These are phyloP conservation scores for Flexamia atlantica DNA, from an alignment of 2,888 invertebrate species.

Conservation along the genomic window DNA sequence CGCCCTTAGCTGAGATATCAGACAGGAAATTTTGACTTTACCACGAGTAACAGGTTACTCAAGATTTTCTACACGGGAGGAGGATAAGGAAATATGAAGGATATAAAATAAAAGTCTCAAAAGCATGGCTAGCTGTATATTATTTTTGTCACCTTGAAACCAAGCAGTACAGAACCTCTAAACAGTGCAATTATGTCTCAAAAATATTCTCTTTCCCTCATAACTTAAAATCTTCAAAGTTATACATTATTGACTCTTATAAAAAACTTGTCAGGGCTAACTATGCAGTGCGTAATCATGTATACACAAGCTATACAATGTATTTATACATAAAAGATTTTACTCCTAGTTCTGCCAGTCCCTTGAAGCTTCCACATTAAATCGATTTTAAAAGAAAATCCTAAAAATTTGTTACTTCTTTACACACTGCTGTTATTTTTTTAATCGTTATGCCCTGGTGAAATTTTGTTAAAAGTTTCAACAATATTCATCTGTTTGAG, in stretches of 20 bases:
- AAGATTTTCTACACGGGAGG: no score
- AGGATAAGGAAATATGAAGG: neutral
- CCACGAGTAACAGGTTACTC: no score
- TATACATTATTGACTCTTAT: constrained; percentile 42
- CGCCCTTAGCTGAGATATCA: no score
- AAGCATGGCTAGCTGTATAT: constrained; percentile 57
- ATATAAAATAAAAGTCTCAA: constrained; percentile 24
- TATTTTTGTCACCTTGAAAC: constrained; percentile 58
- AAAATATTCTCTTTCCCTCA: constrained; percentile 59
- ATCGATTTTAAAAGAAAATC: neutral
- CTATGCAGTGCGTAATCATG: constrained; percentile 46
- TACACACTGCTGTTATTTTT: neutral
- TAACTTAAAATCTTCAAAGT: constrained; percentile 53
- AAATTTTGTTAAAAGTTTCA: neutral
- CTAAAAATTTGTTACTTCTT: neutral
- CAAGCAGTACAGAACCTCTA: constrained; percentile 43
- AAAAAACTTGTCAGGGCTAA: constrained; percentile 47
- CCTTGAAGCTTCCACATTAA: neutral
- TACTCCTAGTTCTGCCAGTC: constrained; percentile 40
- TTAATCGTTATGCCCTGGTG: neutral
- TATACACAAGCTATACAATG: constrained; percentile 59
- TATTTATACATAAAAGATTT: constrained; percentile 43
- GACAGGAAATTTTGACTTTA: no score
- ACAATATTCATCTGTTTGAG: no score
- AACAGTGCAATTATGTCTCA: constrained; percentile 57